Evolutionary conservation across 2,888 invertebrate species (phyloP), one percentile per base, ranked within the genome.

Genomic region (Ceraclea dissimilis): DNA sequence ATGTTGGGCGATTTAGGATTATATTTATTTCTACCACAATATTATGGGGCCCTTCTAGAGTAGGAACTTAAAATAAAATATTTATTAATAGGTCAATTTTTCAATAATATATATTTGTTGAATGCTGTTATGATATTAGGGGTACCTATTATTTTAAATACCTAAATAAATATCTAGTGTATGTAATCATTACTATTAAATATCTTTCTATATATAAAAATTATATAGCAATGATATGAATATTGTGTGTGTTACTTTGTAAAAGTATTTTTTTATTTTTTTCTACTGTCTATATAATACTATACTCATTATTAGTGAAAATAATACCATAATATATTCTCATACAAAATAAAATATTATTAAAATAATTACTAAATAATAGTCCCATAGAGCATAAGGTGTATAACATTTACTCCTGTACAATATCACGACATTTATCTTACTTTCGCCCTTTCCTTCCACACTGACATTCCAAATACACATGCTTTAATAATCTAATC

Each of bases 191-290:
- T n/a, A 26, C n/a, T n/a, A n/a, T n/a, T n/a, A n/a, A n/a, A n/a
- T n/a, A 26, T 26, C 26, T 26, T 26, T 4, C 26, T 26, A 26
- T 26, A 26, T 26, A 26, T 26, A 6, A 6, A 26, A 26, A 26
- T 6, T 26, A 26, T 6, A 26, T 26, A 26, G n/a, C n/a, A n/a
- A 26, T 26, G 18, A 26, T 26, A 26, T 26, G 5, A n/a, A 31
- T 16, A 39, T 8, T 39, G 31, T 18, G 5, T 54, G 53, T 53
- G 53, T 57, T 51, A 54, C 49, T 49, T 51, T 48, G 58, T 54
- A 51, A 58, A 58, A 47, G 47, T 58, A 58, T 58, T 58, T 58
- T 39, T 58, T 58, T 58, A 54, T 54, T 58, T 58, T 58, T 58
- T 58, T 51, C 53, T 58, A 58, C 58, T 54, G 48, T 58, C 51